These are phyloP conservation scores for Hippocampus comes DNA, from an alignment of 2,113 vertebrate species.

Conservation along the genomic window DNA sequence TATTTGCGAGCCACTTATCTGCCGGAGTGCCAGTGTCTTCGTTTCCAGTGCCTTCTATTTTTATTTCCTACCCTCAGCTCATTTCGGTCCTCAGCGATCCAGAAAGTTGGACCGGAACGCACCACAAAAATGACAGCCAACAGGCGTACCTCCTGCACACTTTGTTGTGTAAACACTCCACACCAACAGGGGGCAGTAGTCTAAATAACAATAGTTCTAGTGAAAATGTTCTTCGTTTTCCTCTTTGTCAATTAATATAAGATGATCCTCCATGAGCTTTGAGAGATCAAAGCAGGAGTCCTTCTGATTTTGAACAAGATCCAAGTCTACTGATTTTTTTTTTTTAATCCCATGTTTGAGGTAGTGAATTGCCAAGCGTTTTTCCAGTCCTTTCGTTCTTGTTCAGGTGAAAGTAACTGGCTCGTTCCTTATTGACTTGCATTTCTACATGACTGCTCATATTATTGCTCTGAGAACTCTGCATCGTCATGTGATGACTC, in stretches of 20 bases:
- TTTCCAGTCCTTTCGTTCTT: neutral
- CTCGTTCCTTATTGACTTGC: neutral
- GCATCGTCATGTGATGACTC: neutral
- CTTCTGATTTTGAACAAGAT: too few species aligned
- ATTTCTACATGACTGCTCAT: neutral
- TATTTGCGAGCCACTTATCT: conserved; percentile 14
- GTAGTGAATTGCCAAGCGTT: too few species aligned
- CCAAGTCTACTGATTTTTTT: too few species aligned
- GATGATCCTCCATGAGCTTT: neutral
- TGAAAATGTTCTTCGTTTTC: too few species aligned
- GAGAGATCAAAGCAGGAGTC: neutral
- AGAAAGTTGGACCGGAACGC: neutral
- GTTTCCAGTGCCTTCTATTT: conserved; percentile 9
- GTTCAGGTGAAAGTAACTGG: neutral
- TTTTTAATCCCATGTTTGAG: too few species aligned
- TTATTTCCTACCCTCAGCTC: neutral
- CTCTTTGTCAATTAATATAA: too few species aligned
- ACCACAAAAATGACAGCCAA: neutral
- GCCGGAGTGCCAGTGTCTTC: conserved; percentile 22
- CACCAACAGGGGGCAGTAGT: neutral
- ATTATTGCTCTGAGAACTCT: neutral
- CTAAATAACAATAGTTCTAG: neutral
- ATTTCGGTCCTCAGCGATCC: neutral
- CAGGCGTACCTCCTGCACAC: neutral
- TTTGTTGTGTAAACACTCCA: neutral